Evolutionary conservation across 2,797 vertebrate species (phyloP), one percentile per base, ranked within the genome.

Genomic region (Diceros bicornis): DNA sequence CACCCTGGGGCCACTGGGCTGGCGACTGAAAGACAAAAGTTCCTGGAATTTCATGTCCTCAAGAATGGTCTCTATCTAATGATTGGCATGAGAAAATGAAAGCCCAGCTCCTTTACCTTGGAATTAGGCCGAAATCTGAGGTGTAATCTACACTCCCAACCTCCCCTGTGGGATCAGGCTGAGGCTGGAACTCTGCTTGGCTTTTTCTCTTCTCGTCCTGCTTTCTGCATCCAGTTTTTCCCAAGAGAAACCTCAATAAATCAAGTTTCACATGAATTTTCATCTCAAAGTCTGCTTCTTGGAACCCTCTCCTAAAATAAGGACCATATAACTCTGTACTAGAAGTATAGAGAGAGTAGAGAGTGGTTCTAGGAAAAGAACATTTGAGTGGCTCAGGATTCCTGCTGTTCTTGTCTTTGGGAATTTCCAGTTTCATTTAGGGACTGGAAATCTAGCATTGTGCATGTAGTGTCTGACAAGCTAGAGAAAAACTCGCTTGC

Each of bases 351-450:
- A 37, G 21, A 89, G 27, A 68, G 21, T 37, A 62, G 81, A 52
- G 62, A 66, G 47, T 74, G 2, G 5, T 81, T 13, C 44, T 62
- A 9, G 34, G 12, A 34, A 91, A 90, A 97, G 50, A 68, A 69
- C 10, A 47, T 37, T 74, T 71, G 37, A 57, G 37, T 47, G 23
- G 12, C 20, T 96, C 44, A 85, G 27, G 21, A 11, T 47, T 95
- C 50, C 71, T 74, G n/a, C 74, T 44, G 37, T 13, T 91, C 86
- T 87, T 85, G 10, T 81, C 69, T 88, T 82, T 64, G 82, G 59
- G 89, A 57, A 95, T 82, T 69, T 96, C n/a, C 62, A 86, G 4
- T 64, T 95, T 72, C 68, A 89, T 89, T 71, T 95, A 64, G 27
- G 16, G 71, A 93, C 64, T 86, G 37, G 50, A n/a, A 89, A 92